phyloP scores from a whole-genome alignment of 2,888 invertebrate genomes.

The Melanostoma scalare region DNA sequence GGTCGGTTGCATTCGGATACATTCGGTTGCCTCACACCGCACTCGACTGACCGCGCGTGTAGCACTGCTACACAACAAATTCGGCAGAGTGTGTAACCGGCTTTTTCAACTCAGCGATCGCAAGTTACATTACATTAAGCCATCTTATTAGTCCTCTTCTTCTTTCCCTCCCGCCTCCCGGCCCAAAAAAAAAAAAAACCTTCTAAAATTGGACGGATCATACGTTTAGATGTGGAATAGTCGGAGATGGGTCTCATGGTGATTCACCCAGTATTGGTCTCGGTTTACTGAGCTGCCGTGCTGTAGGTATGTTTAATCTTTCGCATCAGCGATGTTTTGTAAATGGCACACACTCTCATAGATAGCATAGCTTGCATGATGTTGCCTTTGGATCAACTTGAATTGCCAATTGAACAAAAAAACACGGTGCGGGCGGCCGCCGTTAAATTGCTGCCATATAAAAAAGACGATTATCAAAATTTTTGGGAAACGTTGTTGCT shows the following conservation, averaged over 20 bases:
- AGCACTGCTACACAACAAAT: constrained; percentile 75
- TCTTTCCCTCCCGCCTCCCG: background rate
- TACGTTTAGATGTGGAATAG: constrained; percentile 43
- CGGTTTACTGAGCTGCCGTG: constrained; percentile 60
- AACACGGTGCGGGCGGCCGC: background rate
- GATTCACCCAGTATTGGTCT: constrained; percentile 66
- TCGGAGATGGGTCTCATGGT: constrained; percentile 53
- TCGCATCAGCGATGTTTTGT: constrained; percentile 70
- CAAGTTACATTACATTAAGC: constrained; percentile 53
- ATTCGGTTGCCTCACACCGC: constrained; percentile 82
- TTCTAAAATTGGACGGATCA: constrained; percentile 29
- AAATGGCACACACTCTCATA: constrained; percentile 59
- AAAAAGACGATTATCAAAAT: background rate
- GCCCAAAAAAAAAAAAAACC: background rate
- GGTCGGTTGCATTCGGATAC: constrained; percentile 82
- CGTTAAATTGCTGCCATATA: constrained; percentile 30
- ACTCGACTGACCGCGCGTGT: constrained; percentile 82
- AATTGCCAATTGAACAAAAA: constrained; percentile 33
- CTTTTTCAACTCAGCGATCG: constrained; percentile 69
- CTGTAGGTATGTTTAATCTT: constrained; percentile 64
- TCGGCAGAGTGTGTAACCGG: constrained; percentile 73
- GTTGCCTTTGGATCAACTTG: constrained; percentile 4
- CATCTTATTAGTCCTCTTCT: background rate
- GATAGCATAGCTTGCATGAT: too few species aligned
- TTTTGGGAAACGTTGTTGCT: constrained; percentile 17